Evolutionary conservation across 2,113 vertebrate genomes (phyloP).

Genomic region (Athene noctua): DNA sequence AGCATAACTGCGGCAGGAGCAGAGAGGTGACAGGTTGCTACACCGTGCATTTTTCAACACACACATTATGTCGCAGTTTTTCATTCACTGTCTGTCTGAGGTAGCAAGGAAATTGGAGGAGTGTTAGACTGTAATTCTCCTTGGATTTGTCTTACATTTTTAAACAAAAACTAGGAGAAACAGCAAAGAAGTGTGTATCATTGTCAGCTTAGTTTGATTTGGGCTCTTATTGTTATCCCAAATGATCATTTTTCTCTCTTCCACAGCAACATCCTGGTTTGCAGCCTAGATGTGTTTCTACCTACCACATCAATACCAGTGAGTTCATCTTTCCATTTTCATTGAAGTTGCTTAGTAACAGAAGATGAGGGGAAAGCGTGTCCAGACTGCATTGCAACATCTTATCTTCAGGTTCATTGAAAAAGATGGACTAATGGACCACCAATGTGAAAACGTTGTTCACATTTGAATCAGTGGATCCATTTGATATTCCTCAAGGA

Average conservation of each 20-base stretch:
- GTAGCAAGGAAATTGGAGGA: background rate
- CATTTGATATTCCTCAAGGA: constrained; percentile 26
- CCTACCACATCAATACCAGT: constrained; percentile 40
- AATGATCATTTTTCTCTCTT: background rate
- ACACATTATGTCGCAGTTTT: background rate
- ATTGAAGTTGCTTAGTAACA: constrained; percentile 63
- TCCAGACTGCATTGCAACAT: constrained; percentile 10
- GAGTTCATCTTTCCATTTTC: constrained; percentile 57
- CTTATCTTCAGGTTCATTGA: constrained; percentile 43
- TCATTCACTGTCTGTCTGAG: background rate
- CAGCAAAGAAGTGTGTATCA: background rate
- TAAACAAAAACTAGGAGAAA: background rate
- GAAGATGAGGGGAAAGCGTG: constrained; percentile 45
- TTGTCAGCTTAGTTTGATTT: background rate
- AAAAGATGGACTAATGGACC: constrained; percentile 52
- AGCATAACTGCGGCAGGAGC: background rate
- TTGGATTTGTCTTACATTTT: background rate
- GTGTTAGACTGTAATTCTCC: background rate
- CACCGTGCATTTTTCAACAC: background rate
- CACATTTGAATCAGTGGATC: constrained; percentile 8
- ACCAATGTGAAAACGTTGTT: constrained; percentile 42
- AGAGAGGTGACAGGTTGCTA: background rate
- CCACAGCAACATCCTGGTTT: constrained; percentile 2
- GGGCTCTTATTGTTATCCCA: background rate
- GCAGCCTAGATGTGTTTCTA: constrained; percentile 33